These are phyloP conservation scores for Drosophila mimica DNA, from an alignment of 2,888 invertebrate genomes.

Conservation along the genomic window DNA sequence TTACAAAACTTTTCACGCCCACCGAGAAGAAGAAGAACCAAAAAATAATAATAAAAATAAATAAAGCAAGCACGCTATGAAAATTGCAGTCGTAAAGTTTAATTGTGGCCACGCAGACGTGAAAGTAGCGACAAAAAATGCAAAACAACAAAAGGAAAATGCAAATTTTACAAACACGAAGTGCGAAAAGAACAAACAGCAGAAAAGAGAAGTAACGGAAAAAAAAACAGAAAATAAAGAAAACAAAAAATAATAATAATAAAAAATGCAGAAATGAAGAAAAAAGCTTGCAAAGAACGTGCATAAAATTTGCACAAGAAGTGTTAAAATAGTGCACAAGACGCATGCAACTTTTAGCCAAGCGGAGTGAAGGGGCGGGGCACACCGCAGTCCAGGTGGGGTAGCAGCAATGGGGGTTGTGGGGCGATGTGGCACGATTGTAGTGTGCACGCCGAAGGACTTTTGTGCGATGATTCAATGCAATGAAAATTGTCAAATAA, in stretches of 20 bases:
- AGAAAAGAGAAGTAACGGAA: slow-evolving; percentile 1
- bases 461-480: slow-evolving; percentile 48
- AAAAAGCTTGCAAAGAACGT: slow-evolving; percentile 50
- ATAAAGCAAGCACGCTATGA: slow-evolving; percentile 57
- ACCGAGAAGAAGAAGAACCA: background rate
- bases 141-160: slow-evolving; percentile 26
- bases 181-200: slow-evolving; percentile 32
- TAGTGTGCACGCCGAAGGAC: slow-evolving; percentile 33
- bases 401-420: background rate
- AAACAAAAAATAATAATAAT: background rate
- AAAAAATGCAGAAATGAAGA: slow-evolving; percentile 5
- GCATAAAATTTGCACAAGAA: slow-evolving; percentile 78
- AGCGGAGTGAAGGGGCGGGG: background rate
- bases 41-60: slow-evolving; percentile 37
- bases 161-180: slow-evolving; percentile 54
- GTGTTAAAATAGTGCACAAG: slow-evolving; percentile 73
- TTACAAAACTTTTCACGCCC: slow-evolving; percentile 33
- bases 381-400: background rate
- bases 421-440: background rate
- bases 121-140: slow-evolving; percentile 30
- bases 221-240: slow-evolving; percentile 5
- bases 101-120: slow-evolving; percentile 66
- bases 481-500: slow-evolving; percentile 72
- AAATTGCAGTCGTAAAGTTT: slow-evolving; percentile 78
- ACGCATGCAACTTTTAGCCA: slow-evolving; percentile 67